phyloP scores from a whole-genome alignment of 2,797 vertebrate genomes.

The Aldrovandia affinis region DNA sequence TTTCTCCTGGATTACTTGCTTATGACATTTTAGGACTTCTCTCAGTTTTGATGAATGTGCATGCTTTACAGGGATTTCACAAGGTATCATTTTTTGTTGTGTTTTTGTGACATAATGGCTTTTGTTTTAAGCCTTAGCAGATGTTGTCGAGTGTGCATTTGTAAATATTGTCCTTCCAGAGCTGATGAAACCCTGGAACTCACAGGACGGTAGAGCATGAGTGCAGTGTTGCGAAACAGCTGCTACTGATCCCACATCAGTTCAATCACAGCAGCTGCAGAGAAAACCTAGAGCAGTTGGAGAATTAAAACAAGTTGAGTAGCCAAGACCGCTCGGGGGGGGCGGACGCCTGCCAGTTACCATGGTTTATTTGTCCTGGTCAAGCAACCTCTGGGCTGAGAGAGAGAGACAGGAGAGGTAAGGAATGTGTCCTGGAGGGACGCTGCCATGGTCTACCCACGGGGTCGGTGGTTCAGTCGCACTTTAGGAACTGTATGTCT shows the following conservation, averaged over 20 bases:
- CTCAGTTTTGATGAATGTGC: conserved; percentile 56
- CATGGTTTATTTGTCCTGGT: conserved; percentile 9
- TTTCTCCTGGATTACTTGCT: conserved; percentile 67
- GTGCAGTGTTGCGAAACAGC: conserved; percentile 42
- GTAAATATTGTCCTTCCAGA: conserved; percentile 69
- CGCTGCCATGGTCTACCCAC: background rate
- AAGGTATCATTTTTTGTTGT: conserved; percentile 52
- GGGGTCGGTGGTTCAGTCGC: background rate
- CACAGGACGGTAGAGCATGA: conserved; percentile 32
- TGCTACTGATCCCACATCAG: conserved; percentile 43
- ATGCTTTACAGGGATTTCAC: conserved; percentile 59
- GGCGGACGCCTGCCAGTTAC: background rate
- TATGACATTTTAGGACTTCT: conserved; percentile 58
- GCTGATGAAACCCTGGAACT: conserved; percentile 48
- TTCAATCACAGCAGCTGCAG: conserved; percentile 37
- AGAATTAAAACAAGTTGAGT: conserved; percentile 28
- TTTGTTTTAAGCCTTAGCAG: conserved; percentile 59
- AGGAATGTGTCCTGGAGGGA: background rate
- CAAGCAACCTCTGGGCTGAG: background rate
- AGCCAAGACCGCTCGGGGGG: background rate
- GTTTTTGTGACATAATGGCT: background rate
- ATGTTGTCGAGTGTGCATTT: conserved; percentile 64
- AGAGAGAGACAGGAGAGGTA: background rate
- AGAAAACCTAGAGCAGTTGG: conserved; percentile 37
- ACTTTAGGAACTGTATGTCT: background rate